Evolutionary conservation across 1,140 invertebrate species (phyloP).

Genomic region (Harlomillsia oculata): DNA sequence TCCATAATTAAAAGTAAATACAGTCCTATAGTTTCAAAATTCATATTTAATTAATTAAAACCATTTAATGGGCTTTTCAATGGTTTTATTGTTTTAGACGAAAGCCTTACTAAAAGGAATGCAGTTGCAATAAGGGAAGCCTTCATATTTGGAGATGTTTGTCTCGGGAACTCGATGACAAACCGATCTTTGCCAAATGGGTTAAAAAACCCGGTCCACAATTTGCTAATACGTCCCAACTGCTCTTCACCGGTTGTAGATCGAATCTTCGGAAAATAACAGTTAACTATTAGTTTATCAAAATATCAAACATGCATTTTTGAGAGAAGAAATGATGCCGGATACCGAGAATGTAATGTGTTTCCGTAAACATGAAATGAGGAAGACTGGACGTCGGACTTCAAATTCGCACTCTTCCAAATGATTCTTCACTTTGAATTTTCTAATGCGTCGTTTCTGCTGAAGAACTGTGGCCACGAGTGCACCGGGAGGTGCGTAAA

Average conservation of each 20-base stretch:
- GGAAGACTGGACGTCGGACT: conserved; percentile 2
- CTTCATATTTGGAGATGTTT: conserved; percentile 1
- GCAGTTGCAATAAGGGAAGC: conserved; percentile 2
- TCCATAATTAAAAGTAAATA: too few species aligned
- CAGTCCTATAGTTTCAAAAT: too few species aligned
- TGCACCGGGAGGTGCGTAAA: conserved; percentile 1
- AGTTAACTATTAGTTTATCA: background rate
- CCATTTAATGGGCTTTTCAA: too few species aligned
- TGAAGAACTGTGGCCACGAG: conserved; percentile 2
- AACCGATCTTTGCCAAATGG: background rate
- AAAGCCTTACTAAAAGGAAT: conserved; percentile 11
- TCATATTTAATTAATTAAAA: too few species aligned
- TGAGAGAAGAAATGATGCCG: background rate
- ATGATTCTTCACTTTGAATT: conserved; percentile 12
- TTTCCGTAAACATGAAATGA: background rate
- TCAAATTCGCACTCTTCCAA: conserved; percentile 9
- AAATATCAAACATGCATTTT: background rate
- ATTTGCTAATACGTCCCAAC: background rate
- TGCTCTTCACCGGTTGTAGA: background rate
- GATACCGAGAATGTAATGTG: background rate
- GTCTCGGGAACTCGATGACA: background rate
- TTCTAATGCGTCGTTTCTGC: background rate
- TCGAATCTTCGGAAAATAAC: background rate
- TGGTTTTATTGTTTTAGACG: too few species aligned
- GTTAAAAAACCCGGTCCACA: conserved; percentile 7